Percentiles rank a stretch among this genome's conserved stretches.
These are phyloP conservation scores for Mionectes macconnelli DNA, from an alignment of 2,113 vertebrate genomes.

Conservation along the genomic window DNA sequence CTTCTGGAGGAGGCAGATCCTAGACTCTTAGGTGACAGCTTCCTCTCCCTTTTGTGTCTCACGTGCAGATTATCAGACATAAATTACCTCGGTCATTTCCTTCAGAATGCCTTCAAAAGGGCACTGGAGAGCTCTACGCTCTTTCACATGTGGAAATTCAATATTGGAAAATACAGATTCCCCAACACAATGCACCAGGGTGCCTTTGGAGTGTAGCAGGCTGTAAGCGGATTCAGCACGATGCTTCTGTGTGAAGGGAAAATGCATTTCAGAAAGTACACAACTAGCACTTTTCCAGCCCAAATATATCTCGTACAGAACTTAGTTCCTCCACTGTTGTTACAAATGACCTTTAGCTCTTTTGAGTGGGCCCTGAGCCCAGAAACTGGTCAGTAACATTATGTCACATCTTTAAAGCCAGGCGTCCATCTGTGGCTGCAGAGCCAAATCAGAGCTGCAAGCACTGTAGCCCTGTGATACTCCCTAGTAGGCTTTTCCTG, in stretches of 20 bases:
- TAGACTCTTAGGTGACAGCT: not conserved
- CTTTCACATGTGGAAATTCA: not conserved
- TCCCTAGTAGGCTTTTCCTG: not conserved
- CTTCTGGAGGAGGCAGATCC: not conserved
- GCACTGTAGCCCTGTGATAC: not conserved
- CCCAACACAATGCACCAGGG: accelerated
- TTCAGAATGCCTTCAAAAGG: not conserved
- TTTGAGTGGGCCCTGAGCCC: not conserved
- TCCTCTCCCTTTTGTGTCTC: not conserved
- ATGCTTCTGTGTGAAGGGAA: not conserved
- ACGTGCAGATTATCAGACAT: not conserved
- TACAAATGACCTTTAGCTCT: not conserved
- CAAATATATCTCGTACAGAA: not conserved
- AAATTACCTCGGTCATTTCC: not conserved
- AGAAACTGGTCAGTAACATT: not conserved
- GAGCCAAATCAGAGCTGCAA: not conserved
- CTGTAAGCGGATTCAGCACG: not conserved
- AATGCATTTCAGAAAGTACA: not conserved
- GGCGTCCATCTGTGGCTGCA: not conserved
- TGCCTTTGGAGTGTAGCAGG: not conserved
- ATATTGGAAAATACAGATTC: not conserved
- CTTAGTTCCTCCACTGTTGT: not conserved
- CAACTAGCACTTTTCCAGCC: not conserved
- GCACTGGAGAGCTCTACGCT: not conserved
- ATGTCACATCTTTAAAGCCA: not conserved